Conservation (phyloP, 1,140 invertebrate genomes). For the Anagrus nilaparvatae region DNA sequence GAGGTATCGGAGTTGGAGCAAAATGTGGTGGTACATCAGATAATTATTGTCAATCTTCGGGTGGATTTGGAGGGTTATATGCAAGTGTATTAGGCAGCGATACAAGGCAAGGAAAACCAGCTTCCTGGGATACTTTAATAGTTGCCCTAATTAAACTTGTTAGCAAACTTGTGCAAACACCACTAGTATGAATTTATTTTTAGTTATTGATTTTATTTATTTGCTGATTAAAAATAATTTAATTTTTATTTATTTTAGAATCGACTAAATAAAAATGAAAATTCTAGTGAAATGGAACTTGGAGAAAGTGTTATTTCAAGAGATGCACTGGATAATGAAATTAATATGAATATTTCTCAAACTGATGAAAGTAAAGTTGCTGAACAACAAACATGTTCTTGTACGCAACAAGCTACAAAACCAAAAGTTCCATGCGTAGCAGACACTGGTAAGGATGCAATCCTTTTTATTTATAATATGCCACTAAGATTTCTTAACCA, state of each 20-base stretch:
- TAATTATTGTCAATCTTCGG: slow-evolving; percentile 25
- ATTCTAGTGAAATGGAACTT: slow-evolving; percentile 26
- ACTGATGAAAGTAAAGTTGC: slow-evolving; percentile 73
- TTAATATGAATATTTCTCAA: slow-evolving; percentile 44
- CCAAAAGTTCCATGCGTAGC: slow-evolving; percentile 55
- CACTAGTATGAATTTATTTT: slow-evolving; percentile 39
- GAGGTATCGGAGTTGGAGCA: slow-evolving; percentile 32
- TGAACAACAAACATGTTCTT: slow-evolving; percentile 44
- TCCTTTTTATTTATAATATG: no score
- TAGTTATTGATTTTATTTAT: slow-evolving; percentile 4
- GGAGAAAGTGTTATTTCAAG: slow-evolving; percentile 20
- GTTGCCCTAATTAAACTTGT: slow-evolving; percentile 59
- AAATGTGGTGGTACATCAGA: slow-evolving; percentile 35
- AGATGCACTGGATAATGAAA: slow-evolving; percentile 22
- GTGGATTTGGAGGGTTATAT: slow-evolving; percentile 54
- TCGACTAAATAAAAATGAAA: slow-evolving; percentile 18
- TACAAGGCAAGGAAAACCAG: slow-evolving; percentile 45
- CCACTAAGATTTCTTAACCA: no score
- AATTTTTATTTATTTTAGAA: slow-evolving; percentile 11
- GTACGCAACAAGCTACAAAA: slow-evolving; percentile 27
- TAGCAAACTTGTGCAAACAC: slow-evolving; percentile 58
- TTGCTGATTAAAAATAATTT: not conserved
- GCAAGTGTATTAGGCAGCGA: slow-evolving; percentile 55
- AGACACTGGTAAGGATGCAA: slow-evolving; percentile 48
- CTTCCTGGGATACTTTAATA: slow-evolving; percentile 56